phyloP scores from a whole-genome alignment of 2,888 invertebrate species.

The Teleiodes luculella region DNA sequence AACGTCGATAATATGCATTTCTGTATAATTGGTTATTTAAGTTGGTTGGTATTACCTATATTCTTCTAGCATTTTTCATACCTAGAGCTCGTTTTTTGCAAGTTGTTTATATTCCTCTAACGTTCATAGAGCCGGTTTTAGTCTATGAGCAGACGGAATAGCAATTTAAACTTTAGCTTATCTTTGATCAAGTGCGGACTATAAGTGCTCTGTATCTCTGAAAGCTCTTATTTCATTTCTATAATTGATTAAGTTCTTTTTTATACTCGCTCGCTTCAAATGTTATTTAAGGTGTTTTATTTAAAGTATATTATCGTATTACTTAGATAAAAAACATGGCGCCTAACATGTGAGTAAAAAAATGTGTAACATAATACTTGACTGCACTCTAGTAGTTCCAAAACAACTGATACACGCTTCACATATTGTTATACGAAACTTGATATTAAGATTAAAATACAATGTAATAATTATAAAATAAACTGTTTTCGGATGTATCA shows the following conservation, averaged over 20 bases:
- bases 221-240: slow-evolving; percentile 1
- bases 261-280: background rate
- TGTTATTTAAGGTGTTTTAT: slow-evolving; percentile 10
- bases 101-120: too few species aligned
- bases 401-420: slow-evolving; percentile 55
- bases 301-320: slow-evolving; percentile 14
- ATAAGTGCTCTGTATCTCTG: slow-evolving; percentile 11
- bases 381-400: slow-evolving; percentile 52
- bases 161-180: slow-evolving; percentile 2
- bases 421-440: slow-evolving; percentile 40
- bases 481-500: background rate
- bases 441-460: slow-evolving; percentile 26
- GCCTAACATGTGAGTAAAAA: slow-evolving; percentile 51
- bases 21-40: too few species aligned
- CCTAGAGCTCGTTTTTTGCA: too few species aligned
- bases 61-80: too few species aligned
- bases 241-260: slow-evolving; percentile 11
- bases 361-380: slow-evolving; percentile 51
- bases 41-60: too few species aligned
- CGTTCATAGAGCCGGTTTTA: too few species aligned
- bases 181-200: slow-evolving; percentile 8
- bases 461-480: background rate
- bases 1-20: too few species aligned
- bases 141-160: too few species aligned
- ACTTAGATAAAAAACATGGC: slow-evolving; percentile 50